Base-by-base conservation (phyloP, 2,888 invertebrate species). In the Ornithoptera priamus region DNA sequence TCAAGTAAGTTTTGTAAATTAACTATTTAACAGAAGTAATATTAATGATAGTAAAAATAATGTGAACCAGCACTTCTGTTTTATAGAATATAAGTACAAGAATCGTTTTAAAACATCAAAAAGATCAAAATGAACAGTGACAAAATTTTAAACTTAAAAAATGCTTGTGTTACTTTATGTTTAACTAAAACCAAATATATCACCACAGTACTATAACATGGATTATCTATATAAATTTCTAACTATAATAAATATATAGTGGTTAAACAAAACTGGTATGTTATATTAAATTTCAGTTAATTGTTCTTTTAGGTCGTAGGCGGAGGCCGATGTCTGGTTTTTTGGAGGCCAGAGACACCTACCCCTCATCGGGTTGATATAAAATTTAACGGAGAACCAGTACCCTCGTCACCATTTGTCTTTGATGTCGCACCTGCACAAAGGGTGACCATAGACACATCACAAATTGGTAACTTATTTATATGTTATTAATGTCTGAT, bases 321-420 rank as follows among this genome's bases (percentile, higher is more conserved):
- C 46, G 98, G 98, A 63, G 99, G 99, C 65, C 95, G 97, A 75
- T 99, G 98, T 82, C 94, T 98, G 63, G 98, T 99, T 50, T 97
- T 97, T 73, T 99, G 99, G 93, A 97, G 98, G 24, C 99, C 99
- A 58, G 98, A 98, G 87, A 94, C 96, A 75, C 95, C 97, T 2
- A 97, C 97, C 77, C 96, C 97, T 39, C 99, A 99, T 89, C 94
- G 97, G 80, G 98, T 99, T 76, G 98, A 98, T 87, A 98, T 99
- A 71, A 98, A 97, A 90, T 99, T 99, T 89, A 99, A 99, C 85
- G 97, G 97, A 64, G 98, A 98, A 88, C 97, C 97, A 36, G 97
- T 98, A 42, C 95, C 96, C 72, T 97, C 97, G 74, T 98, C 98
- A 79, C 98, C 98, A 10, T 97, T 98, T 78, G 95, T 97, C 59